Evolutionary conservation across 2,888 invertebrate genomes (phyloP), one percentile per base, ranked within the genome.

Genomic region (Apoda limacodes): DNA sequence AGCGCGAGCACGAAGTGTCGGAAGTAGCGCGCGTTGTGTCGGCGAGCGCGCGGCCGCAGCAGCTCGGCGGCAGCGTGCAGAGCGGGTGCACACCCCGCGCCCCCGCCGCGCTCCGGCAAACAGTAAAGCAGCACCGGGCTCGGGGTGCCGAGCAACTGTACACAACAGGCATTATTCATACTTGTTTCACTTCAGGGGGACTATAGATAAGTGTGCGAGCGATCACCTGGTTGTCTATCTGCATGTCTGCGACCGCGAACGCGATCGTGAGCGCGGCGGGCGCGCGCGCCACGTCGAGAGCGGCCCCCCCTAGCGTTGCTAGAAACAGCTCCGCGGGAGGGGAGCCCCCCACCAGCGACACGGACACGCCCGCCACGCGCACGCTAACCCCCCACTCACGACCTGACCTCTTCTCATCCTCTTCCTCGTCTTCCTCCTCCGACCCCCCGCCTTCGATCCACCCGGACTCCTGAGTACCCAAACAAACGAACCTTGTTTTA

Each of bases 21-120:
- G 71, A 93, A 94, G 58, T 94, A 94, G 44, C 92, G 88, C 2
- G 95, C 94, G 71, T 95, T 92, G 69, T 88, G 85, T 38, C 86
- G 83, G 10, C 82, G 74, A 62, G 83, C 55, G 7, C 83, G 81
- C 52, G 87, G 85, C 14, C 89, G 86, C 40, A 90, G 78, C 52
- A 91, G 85, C 68, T 95, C 92, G 2, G 89, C 83, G 10, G 89
- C 88, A 28, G 96, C 83, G 52, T 90, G 88, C 44, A 97, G 83
- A 5, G 94, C 93, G 17, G 93, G 90, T 43, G 86, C 70, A 37
- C 49, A 34, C 81, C 72, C 6, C 61, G 68, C 32, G 69, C 70
- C 12, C 78, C 80, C 2, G 59, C 57, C 9, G 66, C 63, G 19
- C 62, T 60, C 81, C 11, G 82, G 82, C 44, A 82, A 83, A 32